Percentiles rank a stretch among this genome's conserved stretches.
phyloP scores from a whole-genome alignment of 2,113 vertebrate genomes.

The Melanerpes formicivorus region DNA sequence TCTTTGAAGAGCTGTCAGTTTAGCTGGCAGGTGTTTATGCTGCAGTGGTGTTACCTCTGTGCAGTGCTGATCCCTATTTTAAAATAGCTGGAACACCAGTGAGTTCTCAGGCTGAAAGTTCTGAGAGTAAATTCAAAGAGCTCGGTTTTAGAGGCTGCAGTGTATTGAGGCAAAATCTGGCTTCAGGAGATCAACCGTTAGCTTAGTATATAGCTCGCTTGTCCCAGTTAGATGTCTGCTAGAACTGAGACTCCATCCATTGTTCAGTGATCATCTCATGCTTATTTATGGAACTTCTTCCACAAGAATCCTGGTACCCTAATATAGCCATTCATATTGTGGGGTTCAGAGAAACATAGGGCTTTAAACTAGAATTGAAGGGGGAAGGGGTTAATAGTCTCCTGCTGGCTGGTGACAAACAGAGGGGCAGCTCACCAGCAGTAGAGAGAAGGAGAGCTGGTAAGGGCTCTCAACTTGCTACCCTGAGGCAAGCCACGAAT shows the following conservation, averaged over 20 bases:
- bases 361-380: too few relatives aligned
- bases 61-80: not conserved
- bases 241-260: not conserved
- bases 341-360: not conserved
- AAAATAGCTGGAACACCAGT: conserved; percentile 9
- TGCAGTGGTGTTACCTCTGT: not conserved
- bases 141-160: not conserved
- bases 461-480: too few relatives aligned
- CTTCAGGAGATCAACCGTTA: not conserved
- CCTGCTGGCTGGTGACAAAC: too few relatives aligned
- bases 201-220: not conserved
- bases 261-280: not conserved
- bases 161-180: not conserved
- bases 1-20: conserved; percentile 32
- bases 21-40: conserved; percentile 32
- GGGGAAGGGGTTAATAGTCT: too few relatives aligned
- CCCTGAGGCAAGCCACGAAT: too few relatives aligned
- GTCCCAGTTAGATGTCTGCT: not conserved
- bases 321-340: not conserved
- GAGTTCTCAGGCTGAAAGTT: conserved; percentile 8
- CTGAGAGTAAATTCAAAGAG: not conserved
- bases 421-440: too few relatives aligned
- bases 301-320: not conserved
- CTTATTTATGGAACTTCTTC: not conserved
- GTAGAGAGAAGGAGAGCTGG: too few relatives aligned